Conservation (phyloP, 2,888 invertebrate species). For the Watsonalla cultraria region DNA sequence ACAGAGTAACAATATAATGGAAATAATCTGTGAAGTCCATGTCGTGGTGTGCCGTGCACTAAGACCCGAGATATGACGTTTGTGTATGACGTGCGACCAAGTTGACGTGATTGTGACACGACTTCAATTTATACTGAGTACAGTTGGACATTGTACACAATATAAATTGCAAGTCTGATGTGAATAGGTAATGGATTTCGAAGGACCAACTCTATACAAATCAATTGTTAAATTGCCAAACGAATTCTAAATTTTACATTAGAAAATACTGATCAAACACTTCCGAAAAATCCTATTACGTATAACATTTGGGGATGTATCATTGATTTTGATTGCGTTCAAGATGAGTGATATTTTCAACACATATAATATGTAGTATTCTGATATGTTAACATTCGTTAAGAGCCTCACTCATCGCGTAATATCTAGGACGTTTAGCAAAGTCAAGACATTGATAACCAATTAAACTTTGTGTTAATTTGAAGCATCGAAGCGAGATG, state of each 20-base stretch:
- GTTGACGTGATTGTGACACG: not conserved
- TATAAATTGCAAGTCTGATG: constrained; percentile 18
- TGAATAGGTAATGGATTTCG: constrained; percentile 56
- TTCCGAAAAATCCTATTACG: constrained; percentile 22
- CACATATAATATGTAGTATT: not conserved
- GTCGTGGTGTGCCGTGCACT: constrained; percentile 49
- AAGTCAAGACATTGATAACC: too few relatives aligned
- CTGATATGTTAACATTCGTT: too few relatives aligned
- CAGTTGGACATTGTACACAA: not conserved
- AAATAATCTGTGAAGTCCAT: constrained; percentile 22
- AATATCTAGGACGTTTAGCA: too few relatives aligned
- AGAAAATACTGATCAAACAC: constrained; percentile 34
- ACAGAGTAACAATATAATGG: constrained; percentile 32
- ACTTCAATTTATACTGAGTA: not conserved
- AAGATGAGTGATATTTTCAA: too few relatives aligned
- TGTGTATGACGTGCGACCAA: constrained; percentile 19
- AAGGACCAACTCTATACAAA: constrained; percentile 47
- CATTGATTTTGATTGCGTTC: not conserved
- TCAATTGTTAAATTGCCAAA: constrained; percentile 46
- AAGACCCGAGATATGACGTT: constrained; percentile 19
- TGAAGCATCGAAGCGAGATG: too few relatives aligned
- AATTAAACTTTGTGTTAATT: too few relatives aligned
- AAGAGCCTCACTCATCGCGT: too few relatives aligned
- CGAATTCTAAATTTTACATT: constrained; percentile 37
- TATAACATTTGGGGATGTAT: not conserved